A percentile compares a stretch with the other conserved stretches of the same genome.
phyloP scores from a whole-genome alignment of 2,888 invertebrate species.

The Apamea monoglypha region DNA sequence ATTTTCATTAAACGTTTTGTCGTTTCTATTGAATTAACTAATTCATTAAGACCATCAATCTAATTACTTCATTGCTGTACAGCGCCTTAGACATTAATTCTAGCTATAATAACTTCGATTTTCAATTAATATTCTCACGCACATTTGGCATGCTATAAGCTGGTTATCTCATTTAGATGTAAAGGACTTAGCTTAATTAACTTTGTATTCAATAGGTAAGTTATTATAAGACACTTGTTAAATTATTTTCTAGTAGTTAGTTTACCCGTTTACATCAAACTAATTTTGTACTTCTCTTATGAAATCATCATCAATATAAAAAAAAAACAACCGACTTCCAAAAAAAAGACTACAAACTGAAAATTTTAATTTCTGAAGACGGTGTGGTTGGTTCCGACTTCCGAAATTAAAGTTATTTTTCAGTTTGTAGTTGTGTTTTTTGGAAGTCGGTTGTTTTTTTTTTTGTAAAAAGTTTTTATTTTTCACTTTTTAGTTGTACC shows the following conservation, averaged over 20 bases:
- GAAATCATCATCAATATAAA: not conserved
- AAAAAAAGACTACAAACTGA: too few species aligned
- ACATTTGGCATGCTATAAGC: slow-evolving; percentile 6
- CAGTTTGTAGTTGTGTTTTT: too few species aligned
- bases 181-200: not conserved
- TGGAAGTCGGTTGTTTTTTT: too few species aligned
- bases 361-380: too few species aligned
- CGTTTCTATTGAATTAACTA: not conserved
- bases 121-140: slow-evolving; percentile 28
- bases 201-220: not conserved
- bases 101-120: slow-evolving; percentile 16
- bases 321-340: too few species aligned
- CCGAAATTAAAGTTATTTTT: too few species aligned
- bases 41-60: slow-evolving; percentile 6
- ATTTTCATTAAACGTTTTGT: not conserved
- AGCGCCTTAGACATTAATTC: not conserved
- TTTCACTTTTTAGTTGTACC: too few species aligned
- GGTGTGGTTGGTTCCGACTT: too few species aligned
- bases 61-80: slow-evolving; percentile 12
- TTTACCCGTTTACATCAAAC: slow-evolving; percentile 1
- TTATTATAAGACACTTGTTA: not conserved
- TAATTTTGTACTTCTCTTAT: not conserved
- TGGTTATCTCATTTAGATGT: not conserved
- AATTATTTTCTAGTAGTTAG: not conserved
- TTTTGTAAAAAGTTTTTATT: too few species aligned